Evolutionary conservation across 2,113 vertebrate species (phyloP).

Genomic region (Collichthys lucidus): DNA sequence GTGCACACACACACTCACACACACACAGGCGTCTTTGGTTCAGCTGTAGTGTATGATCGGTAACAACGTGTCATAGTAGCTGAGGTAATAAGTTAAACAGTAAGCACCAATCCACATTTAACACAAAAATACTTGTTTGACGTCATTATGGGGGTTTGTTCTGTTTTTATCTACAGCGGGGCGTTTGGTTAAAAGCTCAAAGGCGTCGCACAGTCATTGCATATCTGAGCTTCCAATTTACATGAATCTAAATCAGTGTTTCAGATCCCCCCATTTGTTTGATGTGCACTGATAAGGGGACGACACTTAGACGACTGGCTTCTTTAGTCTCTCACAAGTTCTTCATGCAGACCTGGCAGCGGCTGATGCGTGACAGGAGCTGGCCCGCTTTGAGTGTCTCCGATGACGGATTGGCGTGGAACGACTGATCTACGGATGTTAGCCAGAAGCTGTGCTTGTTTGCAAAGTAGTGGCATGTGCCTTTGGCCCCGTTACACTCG

Average conservation of each 20-base stretch:
- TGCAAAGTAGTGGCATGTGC: slow-evolving; percentile 97
- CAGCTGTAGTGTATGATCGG: slow-evolving; percentile 78
- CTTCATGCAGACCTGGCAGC: slow-evolving; percentile 99
- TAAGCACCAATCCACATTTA: slow-evolving; percentile 89
- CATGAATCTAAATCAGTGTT: slow-evolving; percentile 23
- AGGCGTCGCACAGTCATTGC: slow-evolving; percentile 49
- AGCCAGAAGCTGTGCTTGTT: slow-evolving; percentile 99
- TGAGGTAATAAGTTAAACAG: slow-evolving; percentile 95
- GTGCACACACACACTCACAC: slow-evolving; percentile 36
- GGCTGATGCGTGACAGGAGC: slow-evolving; percentile 94
- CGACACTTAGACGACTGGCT: background rate
- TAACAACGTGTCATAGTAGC: slow-evolving; percentile 62
- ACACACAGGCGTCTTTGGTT: slow-evolving; percentile 81
- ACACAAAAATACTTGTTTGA: slow-evolving; percentile 46
- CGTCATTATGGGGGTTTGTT: slow-evolving; percentile 35
- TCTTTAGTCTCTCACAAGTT: slow-evolving; percentile 87
- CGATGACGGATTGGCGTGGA: slow-evolving; percentile 86
- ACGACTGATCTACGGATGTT: slow-evolving; percentile 88
- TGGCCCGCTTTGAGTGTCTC: slow-evolving; percentile 97
- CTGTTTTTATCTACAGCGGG: slow-evolving; percentile 48
- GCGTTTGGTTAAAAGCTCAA: slow-evolving; percentile 33
- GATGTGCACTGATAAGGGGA: slow-evolving; percentile 6
- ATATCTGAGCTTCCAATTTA: slow-evolving; percentile 38
- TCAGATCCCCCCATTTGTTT: slow-evolving; percentile 6
- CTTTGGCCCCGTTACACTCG: slow-evolving; percentile 95